Evolutionary conservation across 1,140 invertebrate species (phyloP).

Genomic region (Leptinotarsa defecta): DNA sequence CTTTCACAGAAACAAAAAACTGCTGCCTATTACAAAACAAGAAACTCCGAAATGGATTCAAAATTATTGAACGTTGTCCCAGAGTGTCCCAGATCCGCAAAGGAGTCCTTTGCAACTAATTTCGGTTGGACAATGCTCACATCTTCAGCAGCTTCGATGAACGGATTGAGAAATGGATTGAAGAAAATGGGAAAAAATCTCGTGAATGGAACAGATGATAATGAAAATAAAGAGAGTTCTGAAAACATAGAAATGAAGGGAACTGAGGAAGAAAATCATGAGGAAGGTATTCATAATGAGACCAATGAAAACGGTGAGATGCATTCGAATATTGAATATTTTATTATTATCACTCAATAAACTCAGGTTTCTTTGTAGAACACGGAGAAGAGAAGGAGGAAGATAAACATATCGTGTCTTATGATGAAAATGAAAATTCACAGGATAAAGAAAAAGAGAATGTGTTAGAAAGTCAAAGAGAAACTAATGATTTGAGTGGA

Average conservation of each 20-base stretch:
- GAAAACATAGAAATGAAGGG: constrained; percentile 49
- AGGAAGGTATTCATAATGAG: constrained; percentile 50
- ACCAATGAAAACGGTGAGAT: constrained; percentile 1
- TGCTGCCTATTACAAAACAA: constrained; percentile 76
- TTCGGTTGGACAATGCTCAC: constrained; percentile 76
- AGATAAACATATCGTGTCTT: background rate
- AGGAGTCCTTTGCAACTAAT: constrained; percentile 65
- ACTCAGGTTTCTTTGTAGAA: background rate
- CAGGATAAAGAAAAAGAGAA: constrained; percentile 25
- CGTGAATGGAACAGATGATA: constrained; percentile 5
- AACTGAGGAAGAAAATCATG: constrained; percentile 49
- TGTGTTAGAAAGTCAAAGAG: constrained; percentile 31
- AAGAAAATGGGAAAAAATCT: constrained; percentile 47
- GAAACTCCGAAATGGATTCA: constrained; percentile 74
- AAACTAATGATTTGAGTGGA: constrained; percentile 29
- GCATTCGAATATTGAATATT: background rate
- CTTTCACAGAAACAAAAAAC: constrained; percentile 75
- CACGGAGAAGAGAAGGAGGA: background rate
- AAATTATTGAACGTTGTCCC: constrained; percentile 71
- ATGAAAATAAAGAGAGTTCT: constrained; percentile 35
- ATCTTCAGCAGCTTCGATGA: constrained; percentile 52
- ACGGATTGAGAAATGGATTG: constrained; percentile 58
- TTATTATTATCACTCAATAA: background rate
- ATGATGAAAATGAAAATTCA: background rate
- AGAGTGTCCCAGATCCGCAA: constrained; percentile 76